Conservation (phyloP, 2,888 invertebrate genomes). For the Lithophane semibrunnea region DNA sequence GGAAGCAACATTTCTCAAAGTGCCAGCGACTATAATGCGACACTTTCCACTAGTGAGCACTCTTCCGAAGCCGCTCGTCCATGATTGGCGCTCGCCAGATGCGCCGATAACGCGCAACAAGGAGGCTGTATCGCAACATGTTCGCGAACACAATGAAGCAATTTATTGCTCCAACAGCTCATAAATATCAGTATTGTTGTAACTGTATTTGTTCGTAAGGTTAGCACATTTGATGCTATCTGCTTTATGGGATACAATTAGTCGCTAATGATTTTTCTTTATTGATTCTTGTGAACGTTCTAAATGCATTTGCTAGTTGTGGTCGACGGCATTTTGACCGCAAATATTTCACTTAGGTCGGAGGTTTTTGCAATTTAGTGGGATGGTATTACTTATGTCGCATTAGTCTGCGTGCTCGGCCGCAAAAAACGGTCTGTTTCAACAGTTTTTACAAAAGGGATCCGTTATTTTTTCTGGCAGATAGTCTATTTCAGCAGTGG, state of each 20-base stretch:
- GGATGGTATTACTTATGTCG: neutral
- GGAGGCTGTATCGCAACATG: conserved; percentile 62
- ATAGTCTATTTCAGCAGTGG: neutral
- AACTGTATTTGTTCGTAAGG: conserved; percentile 49
- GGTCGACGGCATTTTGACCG: neutral
- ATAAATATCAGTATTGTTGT: conserved; percentile 64
- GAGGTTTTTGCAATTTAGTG: neutral
- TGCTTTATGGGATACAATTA: conserved; percentile 44
- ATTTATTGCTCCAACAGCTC: conserved; percentile 63
- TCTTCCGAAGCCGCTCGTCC: conserved; percentile 10
- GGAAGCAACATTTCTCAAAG: too few relatives aligned
- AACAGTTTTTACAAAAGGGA: neutral
- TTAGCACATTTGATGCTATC: conserved; percentile 36
- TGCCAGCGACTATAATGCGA: neutral
- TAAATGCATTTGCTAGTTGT: neutral
- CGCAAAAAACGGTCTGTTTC: neutral
- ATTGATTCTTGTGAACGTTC: conserved; percentile 3
- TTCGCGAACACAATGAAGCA: conserved; percentile 59
- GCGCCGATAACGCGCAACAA: conserved; percentile 60
- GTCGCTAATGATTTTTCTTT: conserved; percentile 26
- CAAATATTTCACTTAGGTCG: neutral
- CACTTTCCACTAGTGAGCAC: conserved; percentile 20
- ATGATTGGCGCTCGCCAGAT: conserved; percentile 55
- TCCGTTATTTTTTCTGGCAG: neutral
- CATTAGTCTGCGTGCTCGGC: neutral